phyloP scores from a whole-genome alignment of 2,888 invertebrate genomes.

The Tetramorium bicarinatum region DNA sequence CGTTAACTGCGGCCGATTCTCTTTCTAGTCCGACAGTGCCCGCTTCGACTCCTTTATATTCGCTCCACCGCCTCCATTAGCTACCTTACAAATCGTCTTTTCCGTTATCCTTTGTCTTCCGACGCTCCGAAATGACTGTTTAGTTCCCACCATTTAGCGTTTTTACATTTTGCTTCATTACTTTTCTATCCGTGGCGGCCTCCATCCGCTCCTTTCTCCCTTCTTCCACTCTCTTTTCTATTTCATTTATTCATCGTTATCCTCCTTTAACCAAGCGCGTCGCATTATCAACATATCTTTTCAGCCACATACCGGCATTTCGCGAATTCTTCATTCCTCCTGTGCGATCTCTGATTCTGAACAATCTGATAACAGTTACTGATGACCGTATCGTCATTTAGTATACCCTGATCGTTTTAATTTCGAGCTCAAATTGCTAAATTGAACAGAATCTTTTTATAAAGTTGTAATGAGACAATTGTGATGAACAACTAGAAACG shows the following conservation, averaged over 20 bases:
- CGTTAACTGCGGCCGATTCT: slow-evolving; percentile 71
- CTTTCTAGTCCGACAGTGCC: slow-evolving; percentile 52
- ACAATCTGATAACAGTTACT: not conserved
- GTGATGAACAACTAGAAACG: not conserved
- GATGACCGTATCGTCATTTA: not conserved
- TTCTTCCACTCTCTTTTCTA: slow-evolving; percentile 11
- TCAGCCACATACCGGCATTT: slow-evolving; percentile 4
- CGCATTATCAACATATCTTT: slow-evolving; percentile 27
- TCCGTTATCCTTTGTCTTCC: slow-evolving; percentile 77
- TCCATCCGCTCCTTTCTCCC: not conserved
- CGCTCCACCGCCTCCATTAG: slow-evolving; percentile 68
- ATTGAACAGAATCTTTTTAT: not conserved
- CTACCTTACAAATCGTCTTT: slow-evolving; percentile 69
- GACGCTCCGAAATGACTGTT: slow-evolving; percentile 70
- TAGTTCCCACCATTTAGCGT: slow-evolving; percentile 71
- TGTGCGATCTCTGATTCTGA: not conserved
- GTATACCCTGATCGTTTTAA: not conserved
- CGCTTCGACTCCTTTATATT: slow-evolving; percentile 54
- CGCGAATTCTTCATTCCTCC: not conserved
- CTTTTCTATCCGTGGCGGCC: slow-evolving; percentile 61
- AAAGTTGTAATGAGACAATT: not conserved
- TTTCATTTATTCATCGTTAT: slow-evolving; percentile 17
- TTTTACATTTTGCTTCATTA: slow-evolving; percentile 71
- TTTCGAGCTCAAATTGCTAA: not conserved
- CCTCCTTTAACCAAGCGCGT: not conserved